A percentile compares a stretch with the other conserved stretches of the same genome.
Conservation (phyloP, 2,113 vertebrate genomes). For the Toxotes chatareus region DNA sequence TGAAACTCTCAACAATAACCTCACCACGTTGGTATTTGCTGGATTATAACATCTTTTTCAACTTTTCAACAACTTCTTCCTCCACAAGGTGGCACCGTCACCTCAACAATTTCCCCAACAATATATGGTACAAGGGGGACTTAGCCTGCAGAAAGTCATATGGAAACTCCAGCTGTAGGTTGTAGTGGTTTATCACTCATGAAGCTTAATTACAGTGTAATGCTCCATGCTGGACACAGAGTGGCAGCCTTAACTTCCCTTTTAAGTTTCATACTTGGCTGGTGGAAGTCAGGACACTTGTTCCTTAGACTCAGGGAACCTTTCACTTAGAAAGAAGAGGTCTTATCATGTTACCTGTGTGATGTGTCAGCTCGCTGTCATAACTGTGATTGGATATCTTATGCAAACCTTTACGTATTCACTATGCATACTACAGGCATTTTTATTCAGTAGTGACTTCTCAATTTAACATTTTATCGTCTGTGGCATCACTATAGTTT, state of each 20-base stretch:
- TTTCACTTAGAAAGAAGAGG: neutral
- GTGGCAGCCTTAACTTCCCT: constrained; percentile 55
- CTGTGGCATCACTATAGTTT: neutral
- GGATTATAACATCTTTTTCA: neutral
- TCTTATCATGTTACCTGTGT: neutral
- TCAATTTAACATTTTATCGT: no score
- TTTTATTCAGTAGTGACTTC: neutral
- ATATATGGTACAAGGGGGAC: neutral
- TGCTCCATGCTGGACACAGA: constrained; percentile 41
- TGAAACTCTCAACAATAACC: neutral
- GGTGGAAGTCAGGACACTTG: constrained; percentile 43
- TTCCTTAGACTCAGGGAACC: constrained; percentile 27
- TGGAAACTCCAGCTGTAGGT: neutral
- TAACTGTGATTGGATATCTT: neutral
- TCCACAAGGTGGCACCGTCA: constrained; percentile 53
- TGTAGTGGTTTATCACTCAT: neutral
- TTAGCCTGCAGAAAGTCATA: neutral
- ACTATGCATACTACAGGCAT: neutral
- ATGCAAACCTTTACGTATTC: no score
- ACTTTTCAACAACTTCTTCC: neutral
- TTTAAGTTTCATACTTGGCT: neutral
- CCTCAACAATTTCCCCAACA: neutral
- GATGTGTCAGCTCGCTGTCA: neutral
- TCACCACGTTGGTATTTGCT: neutral
- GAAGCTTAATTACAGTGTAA: constrained; percentile 28